Base-by-base conservation (phyloP, 1,140 invertebrate genomes). In the Bombyx mandarina region DNA sequence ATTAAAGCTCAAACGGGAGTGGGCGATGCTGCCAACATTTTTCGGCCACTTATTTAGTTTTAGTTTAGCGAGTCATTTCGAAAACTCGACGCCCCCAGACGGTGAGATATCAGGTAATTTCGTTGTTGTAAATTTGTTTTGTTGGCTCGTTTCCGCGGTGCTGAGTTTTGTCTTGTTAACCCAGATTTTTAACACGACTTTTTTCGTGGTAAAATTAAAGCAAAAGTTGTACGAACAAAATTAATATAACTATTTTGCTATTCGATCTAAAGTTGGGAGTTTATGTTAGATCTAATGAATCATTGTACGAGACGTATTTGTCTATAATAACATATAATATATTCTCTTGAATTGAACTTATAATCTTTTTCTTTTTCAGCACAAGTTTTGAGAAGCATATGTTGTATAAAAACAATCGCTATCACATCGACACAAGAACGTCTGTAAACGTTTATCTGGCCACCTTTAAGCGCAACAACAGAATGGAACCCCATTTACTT, bases 11-110 rank as follows among this genome's bases (percentile, higher is more conserved):
- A 43, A 12, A n/a, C 18, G 70, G 63, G 43, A 67, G 26, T 75
- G 75, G 77, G 53, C 56, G 59, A 59, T 67, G 52, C 57, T 61
- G 61, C 54, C 64, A 62, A 67, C 69, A 81, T 82, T 81, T 84
- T 84, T 81, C 75, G 78, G 62, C 70, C 77, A 83, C 77, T 78
- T 84, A 84, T 81, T 82, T 83, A 81, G 77, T 84, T 82, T 79
- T 84, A 79, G 74, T 79, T 75, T 74, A 78, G 73, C 58, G 26
- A 35, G 26, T 35, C 26, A 73, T 79, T 75, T 71, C 70, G 77
- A 72, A 69, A 72, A 71, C 71, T 67, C 66, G 49, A 63, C 62
- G 65, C 76, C 77, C 73, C 73, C 61, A 60, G 76, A 77, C 81
- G 75, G 73, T 81, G 81, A 84, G 78, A 81, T 81, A 84, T 81